phyloP scores from a whole-genome alignment of 1,140 invertebrate genomes.

The Macrotrachela quadricornifera region DNA sequence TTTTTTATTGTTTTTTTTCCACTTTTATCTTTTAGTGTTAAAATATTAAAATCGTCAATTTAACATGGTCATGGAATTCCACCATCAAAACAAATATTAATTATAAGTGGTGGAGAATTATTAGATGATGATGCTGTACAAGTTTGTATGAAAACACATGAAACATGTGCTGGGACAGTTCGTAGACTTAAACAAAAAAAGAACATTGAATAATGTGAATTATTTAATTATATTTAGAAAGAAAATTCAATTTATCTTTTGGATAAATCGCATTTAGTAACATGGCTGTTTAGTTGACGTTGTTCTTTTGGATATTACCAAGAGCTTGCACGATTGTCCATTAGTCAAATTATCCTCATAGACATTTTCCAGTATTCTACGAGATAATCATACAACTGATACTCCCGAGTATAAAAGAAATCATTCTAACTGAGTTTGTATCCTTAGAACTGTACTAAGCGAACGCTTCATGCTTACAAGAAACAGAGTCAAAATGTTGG shows the following conservation, averaged over 20 bases:
- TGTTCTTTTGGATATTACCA: no score
- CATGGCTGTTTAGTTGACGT: no score
- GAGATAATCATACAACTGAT: no score
- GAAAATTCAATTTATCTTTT: conserved; percentile 90
- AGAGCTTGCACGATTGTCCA: no score
- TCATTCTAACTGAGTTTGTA: no score
- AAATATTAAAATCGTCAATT: neutral
- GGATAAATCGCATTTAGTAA: conserved; percentile 36
- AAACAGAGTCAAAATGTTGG: no score
- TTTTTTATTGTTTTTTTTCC: neutral
- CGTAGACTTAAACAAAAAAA: neutral
- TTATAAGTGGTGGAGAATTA: conserved; percentile 76
- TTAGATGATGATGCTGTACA: conserved; percentile 34
- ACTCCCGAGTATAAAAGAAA: no score
- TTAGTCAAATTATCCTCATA: no score
- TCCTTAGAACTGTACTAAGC: no score
- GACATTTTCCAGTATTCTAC: no score
- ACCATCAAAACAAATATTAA: conserved; percentile 53
- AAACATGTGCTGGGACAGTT: neutral
- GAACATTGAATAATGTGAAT: neutral
- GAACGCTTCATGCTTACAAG: no score
- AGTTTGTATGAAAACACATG: neutral
- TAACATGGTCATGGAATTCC: neutral
- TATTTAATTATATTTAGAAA: conserved; percentile 34
- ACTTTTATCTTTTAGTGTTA: neutral